Evolutionary conservation across 2,113 vertebrate genomes (phyloP).

Genomic region (Hippocampus mohnikei): DNA sequence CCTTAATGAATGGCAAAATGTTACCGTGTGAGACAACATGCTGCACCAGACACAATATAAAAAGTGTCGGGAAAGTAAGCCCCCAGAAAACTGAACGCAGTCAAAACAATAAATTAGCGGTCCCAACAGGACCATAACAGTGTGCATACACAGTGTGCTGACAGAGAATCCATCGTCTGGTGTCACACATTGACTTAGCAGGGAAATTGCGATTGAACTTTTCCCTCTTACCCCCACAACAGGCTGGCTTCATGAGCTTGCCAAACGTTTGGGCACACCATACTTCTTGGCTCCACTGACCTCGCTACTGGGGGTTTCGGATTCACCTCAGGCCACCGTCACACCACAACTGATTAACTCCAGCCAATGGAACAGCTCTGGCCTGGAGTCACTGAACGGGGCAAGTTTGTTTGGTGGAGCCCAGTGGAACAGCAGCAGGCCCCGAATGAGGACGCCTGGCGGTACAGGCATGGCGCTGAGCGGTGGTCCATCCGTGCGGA

Average conservation of each 20-base stretch:
- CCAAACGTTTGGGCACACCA: conserved; percentile 75
- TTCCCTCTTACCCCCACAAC: conserved; percentile 13
- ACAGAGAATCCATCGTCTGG: conserved; percentile 15
- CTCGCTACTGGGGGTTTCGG: conserved; percentile 63
- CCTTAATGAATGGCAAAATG: background rate
- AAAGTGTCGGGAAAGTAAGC: background rate
- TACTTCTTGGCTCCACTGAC: conserved; percentile 69
- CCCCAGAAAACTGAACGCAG: background rate
- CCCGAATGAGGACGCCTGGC: conserved; percentile 21
- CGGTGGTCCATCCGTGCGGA: conserved; percentile 75
- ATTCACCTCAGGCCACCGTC: conserved; percentile 41
- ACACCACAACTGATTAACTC: conserved; percentile 49
- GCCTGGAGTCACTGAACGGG: conserved; percentile 33
- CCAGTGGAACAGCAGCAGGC: conserved; percentile 59
- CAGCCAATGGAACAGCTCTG: conserved; percentile 66
- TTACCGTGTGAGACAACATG: background rate
- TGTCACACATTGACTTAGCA: conserved; percentile 8
- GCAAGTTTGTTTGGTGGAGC: conserved; percentile 38
- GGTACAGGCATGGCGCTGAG: conserved; percentile 52
- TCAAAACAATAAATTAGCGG: background rate
- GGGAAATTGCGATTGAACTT: background rate
- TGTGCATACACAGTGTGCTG: background rate
- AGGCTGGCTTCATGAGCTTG: conserved; percentile 81
- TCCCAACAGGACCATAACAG: background rate
- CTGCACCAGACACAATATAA: no score